These are phyloP conservation scores for Halesus radiatus DNA, from an alignment of 1,140 invertebrate genomes.

Conservation along the genomic window DNA sequence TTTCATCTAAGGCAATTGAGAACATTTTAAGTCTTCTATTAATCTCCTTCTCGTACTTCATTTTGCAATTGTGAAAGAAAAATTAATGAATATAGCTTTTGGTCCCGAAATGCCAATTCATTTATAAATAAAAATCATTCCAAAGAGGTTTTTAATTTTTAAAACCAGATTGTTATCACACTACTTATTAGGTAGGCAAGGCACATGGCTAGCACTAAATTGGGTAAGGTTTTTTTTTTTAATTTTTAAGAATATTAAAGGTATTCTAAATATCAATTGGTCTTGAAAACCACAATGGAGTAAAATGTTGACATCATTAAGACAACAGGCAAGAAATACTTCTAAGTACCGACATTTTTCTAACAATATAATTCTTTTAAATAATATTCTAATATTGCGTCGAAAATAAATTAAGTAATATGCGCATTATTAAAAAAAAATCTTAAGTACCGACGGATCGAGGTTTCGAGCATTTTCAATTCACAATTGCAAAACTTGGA, in stretches of 20 bases:
- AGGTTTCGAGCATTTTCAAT: neutral
- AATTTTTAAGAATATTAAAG: neutral
- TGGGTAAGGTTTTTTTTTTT: neutral
- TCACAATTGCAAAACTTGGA: slow-evolving; percentile 33
- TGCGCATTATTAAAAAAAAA: no score
- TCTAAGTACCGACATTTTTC: slow-evolving; percentile 1
- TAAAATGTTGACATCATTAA: neutral
- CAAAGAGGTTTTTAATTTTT: slow-evolving; percentile 3
- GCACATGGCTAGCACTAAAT: slow-evolving; percentile 35
- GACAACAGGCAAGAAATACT: neutral
- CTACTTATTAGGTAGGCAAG: slow-evolving; percentile 36
- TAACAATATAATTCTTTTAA: neutral
- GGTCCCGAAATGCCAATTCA: slow-evolving; percentile 17
- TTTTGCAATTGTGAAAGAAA: slow-evolving; percentile 32
- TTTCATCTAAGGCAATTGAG: slow-evolving; percentile 56
- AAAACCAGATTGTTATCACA: no score
- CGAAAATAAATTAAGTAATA: neutral
- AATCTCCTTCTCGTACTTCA: slow-evolving; percentile 48
- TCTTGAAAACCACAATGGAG: no score
- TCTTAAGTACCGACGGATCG: no score
- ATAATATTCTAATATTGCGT: slow-evolving; percentile 14
- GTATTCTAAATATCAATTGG: neutral
- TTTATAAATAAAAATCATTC: slow-evolving; percentile 16
- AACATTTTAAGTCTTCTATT: slow-evolving; percentile 56
- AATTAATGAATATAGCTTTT: slow-evolving; percentile 20